Base-by-base conservation (phyloP, 2,888 invertebrate species). In the Philereme vetulata region DNA sequence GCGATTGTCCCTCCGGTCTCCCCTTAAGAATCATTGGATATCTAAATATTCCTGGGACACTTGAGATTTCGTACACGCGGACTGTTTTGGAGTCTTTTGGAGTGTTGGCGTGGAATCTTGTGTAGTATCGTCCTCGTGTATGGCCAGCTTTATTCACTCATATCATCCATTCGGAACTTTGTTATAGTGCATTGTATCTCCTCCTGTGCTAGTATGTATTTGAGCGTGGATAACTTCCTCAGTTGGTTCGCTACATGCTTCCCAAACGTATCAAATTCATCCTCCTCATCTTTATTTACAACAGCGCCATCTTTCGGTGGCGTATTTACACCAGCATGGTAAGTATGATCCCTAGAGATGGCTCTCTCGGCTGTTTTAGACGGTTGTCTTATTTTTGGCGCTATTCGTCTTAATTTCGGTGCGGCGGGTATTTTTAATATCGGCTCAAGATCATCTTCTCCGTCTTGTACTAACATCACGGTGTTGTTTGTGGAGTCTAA, bases 261-360 rank as follows among this genome's bases (percentile, higher is more conserved):
- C 4, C 53, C 61, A 10, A 62, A 62, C 3, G 49, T 51, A 5
- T 62, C 53, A 38, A 38, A 62, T 51, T 62, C 61, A n/a, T 61
- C 60, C 3, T n/a, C 44, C 33, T n/a, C 6, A 35, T 35, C 32
- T 10, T n/a, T 4, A 9, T 38, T 46, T 6, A 4, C 11, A 9
- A 5, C 11, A 32, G 4, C 5, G 21, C 35, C 47, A 10, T 40
- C 46, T 36, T 1, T 44, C n/a, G 43, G 5, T 8, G 9, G 44
- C 6, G 3, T 42, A 9, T 42, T 33, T 47, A 46, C 38, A n/a
- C 32, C 32, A 3, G 40, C 33, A 21, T 51, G 44, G 34, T 53
- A 52, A n/a, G 52, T 52, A 5, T 52, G 52, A n/a, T 52, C 52
- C 6, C 8, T 34, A 4, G 38, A 21, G 21, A 21, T 21, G 35